Conservation (phyloP, 2,113 vertebrate species). For the Oreamnos americanus region DNA sequence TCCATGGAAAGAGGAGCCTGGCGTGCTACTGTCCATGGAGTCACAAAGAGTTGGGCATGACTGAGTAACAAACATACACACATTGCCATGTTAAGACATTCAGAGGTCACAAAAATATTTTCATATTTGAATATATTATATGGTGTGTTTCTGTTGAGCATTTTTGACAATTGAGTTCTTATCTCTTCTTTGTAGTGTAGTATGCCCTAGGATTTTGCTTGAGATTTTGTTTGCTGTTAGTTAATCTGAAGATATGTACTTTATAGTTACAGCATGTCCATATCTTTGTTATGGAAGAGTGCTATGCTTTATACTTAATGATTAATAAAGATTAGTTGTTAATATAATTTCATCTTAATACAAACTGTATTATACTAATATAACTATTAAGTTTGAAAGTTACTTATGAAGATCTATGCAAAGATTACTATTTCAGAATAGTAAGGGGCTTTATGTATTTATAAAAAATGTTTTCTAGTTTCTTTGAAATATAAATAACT, state of each 20-base stretch:
- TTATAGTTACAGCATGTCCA: background rate
- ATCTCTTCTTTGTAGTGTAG: background rate
- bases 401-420: background rate
- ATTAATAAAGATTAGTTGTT: background rate
- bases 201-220: background rate
- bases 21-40: fast-evolving
- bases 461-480: background rate
- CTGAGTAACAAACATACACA: background rate
- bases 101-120: background rate
- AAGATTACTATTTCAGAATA: background rate
- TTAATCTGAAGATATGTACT: background rate
- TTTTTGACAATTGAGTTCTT: background rate
- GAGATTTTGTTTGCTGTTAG: background rate
- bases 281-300: background rate
- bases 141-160: background rate
- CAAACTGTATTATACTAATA: background rate
- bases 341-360: background rate
- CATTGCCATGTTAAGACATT: background rate
- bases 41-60: background rate
- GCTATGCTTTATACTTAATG: background rate
- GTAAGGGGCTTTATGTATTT: background rate
- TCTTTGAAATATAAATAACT: slow-evolving; percentile 20
- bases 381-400: background rate
- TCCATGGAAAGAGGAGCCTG: background rate
- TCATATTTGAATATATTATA: background rate